Conservation (phyloP, 2,113 vertebrate genomes). For the Emydura subglobosa region DNA sequence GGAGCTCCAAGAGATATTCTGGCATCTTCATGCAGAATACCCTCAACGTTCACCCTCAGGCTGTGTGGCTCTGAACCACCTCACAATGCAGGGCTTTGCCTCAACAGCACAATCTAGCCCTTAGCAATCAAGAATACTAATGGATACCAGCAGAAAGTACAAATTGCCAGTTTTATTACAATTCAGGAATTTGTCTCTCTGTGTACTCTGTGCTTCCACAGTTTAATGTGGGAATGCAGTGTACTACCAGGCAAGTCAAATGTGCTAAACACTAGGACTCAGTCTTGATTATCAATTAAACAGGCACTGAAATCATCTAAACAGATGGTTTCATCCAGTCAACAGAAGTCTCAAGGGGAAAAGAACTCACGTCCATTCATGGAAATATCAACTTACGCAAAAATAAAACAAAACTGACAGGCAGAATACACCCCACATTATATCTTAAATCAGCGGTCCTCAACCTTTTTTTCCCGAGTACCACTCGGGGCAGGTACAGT, state of each 20-base stretch:
- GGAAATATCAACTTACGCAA: slow-evolving; percentile 40
- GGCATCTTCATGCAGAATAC: slow-evolving; percentile 29
- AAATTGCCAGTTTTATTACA: slow-evolving; percentile 35
- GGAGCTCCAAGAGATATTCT: slow-evolving; percentile 29
- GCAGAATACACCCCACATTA: not conserved
- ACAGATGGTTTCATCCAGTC: slow-evolving; percentile 71
- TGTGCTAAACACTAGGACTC: slow-evolving; percentile 65
- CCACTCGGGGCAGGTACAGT: no score
- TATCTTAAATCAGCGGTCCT: not conserved
- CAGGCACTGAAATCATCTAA: slow-evolving; percentile 67
- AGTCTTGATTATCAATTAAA: slow-evolving; percentile 76
- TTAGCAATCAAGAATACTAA: slow-evolving; percentile 53
- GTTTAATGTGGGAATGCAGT: slow-evolving; percentile 49
- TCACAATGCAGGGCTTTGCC: not conserved
- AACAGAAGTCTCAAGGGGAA: slow-evolving; percentile 48
- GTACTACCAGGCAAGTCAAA: slow-evolving; percentile 56
- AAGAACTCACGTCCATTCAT: slow-evolving; percentile 52
- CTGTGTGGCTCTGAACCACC: not conserved
- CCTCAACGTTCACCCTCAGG: not conserved
- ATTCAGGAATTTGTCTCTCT: slow-evolving; percentile 40
- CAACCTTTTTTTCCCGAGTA: no score
- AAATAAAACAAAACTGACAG: slow-evolving; percentile 33
- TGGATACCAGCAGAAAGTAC: slow-evolving; percentile 16
- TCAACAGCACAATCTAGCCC: not conserved
- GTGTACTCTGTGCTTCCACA: not conserved